These are phyloP conservation scores for Anagrus nilaparvatae DNA, from an alignment of 1,140 invertebrate species.

Conservation along the genomic window DNA sequence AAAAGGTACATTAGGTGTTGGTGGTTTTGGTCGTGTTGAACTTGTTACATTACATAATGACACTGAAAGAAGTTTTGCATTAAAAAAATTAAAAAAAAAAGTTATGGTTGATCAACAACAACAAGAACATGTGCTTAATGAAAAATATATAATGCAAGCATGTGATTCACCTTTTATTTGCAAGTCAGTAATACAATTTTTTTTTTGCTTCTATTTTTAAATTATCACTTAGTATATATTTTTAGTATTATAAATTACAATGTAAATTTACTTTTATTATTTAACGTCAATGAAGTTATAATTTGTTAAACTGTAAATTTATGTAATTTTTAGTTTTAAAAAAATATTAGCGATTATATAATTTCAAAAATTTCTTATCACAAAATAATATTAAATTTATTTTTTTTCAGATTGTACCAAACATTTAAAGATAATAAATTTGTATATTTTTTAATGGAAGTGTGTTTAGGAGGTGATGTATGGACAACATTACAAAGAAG, in stretches of 20 bases:
- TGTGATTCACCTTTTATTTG: conserved; percentile 74
- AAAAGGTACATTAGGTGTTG: conserved; percentile 81
- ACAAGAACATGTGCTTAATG: conserved; percentile 85
- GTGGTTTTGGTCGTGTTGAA: conserved; percentile 88
- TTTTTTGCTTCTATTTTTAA: conserved; percentile 2
- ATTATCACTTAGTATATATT: conserved; percentile 3
- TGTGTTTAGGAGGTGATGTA: conserved; percentile 91
- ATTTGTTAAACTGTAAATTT: conserved; percentile 1
- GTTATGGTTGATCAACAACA: conserved; percentile 90
- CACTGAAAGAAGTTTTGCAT: conserved; percentile 61
- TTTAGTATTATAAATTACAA: not conserved
- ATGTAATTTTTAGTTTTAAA: not conserved
- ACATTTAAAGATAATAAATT: conserved; percentile 94
- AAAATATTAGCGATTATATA: no score
- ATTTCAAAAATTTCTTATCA: no score
- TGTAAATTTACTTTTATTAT: not conserved
- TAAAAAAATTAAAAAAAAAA: conserved; percentile 87
- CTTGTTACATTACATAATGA: conserved; percentile 53
- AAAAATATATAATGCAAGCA: conserved; percentile 81
- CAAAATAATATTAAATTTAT: conserved; percentile 9
- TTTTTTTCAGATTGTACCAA: conserved; percentile 64
- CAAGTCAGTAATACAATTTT: conserved; percentile 60
- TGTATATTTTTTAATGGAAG: conserved; percentile 95
- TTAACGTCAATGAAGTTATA: no score
- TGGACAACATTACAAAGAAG: conserved; percentile 82